These are phyloP conservation scores for Tapirus indicus DNA, from an alignment of 2,797 vertebrate species.

Conservation along the genomic window DNA sequence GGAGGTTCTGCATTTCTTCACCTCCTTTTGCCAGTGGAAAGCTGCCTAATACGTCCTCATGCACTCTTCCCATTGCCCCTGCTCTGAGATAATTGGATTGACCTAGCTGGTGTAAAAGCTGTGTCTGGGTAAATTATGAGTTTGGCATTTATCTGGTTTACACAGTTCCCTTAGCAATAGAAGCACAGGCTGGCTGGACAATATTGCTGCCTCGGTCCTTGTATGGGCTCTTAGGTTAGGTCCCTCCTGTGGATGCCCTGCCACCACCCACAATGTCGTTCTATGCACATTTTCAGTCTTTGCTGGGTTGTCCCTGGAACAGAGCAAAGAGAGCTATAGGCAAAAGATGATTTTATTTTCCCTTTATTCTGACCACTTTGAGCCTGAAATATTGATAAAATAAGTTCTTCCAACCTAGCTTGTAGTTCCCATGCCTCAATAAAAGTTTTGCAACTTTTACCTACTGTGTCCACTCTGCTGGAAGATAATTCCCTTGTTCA, in stretches of 20 bases:
- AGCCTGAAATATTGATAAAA: slow-evolving; percentile 4
- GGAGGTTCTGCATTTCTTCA: neutral
- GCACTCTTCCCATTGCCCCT: neutral
- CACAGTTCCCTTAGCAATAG: slow-evolving; percentile 12
- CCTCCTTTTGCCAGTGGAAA: slow-evolving; percentile 31
- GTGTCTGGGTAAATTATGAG: slow-evolving; percentile 54
- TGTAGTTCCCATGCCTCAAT: neutral
- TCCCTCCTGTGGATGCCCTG: neutral
- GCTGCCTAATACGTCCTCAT: neutral
- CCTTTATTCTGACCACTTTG: neutral
- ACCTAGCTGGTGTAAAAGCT: slow-evolving; percentile 40
- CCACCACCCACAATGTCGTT: neutral
- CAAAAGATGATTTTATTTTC: neutral
- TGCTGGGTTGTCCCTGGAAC: neutral
- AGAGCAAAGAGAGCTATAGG: neutral
- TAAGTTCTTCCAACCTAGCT: neutral
- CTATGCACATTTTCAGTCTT: slow-evolving; percentile 14
- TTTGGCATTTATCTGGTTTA: slow-evolving; percentile 71
- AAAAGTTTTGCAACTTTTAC: neutral
- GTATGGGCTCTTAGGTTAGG: neutral
- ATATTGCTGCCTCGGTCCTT: neutral
- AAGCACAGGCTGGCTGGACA: neutral
- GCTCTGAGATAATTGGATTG: slow-evolving; percentile 72
- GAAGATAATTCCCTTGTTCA: neutral
- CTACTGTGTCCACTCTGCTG: neutral